These are phyloP conservation scores for Sterrhoptilus dennistouni DNA, from an alignment of 2,113 vertebrate genomes.

Conservation along the genomic window DNA sequence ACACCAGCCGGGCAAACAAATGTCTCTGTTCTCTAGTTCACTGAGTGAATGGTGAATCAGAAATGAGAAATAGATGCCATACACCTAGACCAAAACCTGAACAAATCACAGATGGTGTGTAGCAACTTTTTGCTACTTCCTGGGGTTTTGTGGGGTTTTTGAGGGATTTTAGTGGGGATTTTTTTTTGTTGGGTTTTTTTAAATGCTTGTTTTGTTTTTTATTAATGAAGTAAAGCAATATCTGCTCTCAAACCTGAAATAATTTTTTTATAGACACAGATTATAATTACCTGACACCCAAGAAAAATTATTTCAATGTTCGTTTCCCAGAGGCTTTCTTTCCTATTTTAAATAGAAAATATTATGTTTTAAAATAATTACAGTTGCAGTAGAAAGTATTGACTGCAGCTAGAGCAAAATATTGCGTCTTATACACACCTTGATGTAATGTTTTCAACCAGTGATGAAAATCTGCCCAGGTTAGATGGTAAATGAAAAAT, in stretches of 20 bases:
- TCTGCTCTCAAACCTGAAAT: background rate
- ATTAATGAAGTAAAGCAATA: background rate
- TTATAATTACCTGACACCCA: background rate
- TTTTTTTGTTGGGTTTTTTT: background rate
- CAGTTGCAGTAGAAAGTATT: background rate
- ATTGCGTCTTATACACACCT: background rate
- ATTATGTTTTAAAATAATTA: background rate
- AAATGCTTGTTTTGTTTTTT: background rate
- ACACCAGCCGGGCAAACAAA: background rate
- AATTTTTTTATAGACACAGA: background rate
- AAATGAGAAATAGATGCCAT: background rate
- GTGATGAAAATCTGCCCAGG: background rate
- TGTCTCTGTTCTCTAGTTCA: background rate
- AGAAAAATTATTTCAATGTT: background rate
- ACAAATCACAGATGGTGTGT: accelerated
- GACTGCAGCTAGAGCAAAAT: background rate
- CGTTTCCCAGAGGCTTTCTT: background rate
- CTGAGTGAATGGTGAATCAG: background rate
- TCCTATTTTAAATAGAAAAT: background rate
- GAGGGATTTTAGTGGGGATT: accelerated
- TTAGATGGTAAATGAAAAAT: background rate
- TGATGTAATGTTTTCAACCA: background rate
- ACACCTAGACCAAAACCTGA: background rate
- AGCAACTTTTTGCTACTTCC: background rate
- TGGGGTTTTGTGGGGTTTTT: accelerated